Base-by-base conservation (phyloP, 2,113 vertebrate genomes). In the Prochilodus magdalenae region DNA sequence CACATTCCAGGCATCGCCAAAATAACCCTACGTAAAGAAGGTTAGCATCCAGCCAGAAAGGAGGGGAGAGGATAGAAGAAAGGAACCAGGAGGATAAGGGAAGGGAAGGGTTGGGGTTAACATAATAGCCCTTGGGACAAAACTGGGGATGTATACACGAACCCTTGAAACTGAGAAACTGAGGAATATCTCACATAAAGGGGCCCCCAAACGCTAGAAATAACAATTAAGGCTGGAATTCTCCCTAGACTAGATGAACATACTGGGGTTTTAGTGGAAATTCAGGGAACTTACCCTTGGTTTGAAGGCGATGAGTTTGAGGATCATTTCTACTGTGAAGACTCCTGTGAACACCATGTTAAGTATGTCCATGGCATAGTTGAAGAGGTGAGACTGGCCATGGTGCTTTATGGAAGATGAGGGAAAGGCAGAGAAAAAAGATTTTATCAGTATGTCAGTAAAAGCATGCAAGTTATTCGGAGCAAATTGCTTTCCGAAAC, bases 311-410 rank as follows among this genome's bases (percentile, higher is more conserved):
- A 99, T 95, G 80, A 99, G 95, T 88, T 99, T 99, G 88, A 99
- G 91, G 90, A 99, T 94, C 98, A 99, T 99, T 91, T 99, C 98
- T 44, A 98, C 97, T 6, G 98, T 98, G 93, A 99, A 99, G 71
- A 99, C 97, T 20, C 96, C 98, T 0, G 98, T 99, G 93, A 99
- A 99, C 89, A 99, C 96, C 98, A 99, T 99, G 90, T 99, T 99
- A 89, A 99, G 94, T 85, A 99, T 95, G 91, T 99, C 98, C 98
- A 99, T 99, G 15, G 95, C 96, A 18, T 97, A 96, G 85, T 97
- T 98, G 87, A 99, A 99, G 76, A 96, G 89, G 70, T 93, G 95
- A 72, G 98, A 99, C 90, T 99, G 98, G 76, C 97, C 97, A 0
- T 99, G 96, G 88, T 99, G 98, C 98, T 99, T 91, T 22, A 79